Evolutionary conservation across 53 echinoderm and acorn worm genomes (phyloP).

Genomic region (Mesocentrotus franciscanus): DNA sequence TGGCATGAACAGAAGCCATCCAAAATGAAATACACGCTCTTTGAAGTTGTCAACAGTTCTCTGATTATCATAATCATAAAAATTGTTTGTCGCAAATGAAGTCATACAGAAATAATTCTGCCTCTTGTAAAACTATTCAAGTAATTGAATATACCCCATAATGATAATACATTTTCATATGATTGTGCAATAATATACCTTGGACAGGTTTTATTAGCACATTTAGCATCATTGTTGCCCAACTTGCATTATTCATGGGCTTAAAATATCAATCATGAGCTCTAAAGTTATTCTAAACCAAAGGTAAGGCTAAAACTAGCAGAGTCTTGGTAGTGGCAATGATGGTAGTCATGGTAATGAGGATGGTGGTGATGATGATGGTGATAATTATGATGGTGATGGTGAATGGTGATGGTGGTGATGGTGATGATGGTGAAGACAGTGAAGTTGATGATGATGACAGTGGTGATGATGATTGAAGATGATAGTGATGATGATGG

Average conservation of each 20-base stretch:
- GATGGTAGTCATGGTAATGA: neutral
- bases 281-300: neutral
- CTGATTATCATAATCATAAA: neutral
- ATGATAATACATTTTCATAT: neutral
- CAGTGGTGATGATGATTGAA: neutral
- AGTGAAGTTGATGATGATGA: neutral
- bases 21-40: neutral
- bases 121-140: too few relatives aligned
- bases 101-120: neutral
- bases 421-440: neutral
- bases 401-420: neutral
- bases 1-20: neutral
- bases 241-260: neutral
- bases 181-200: slow-evolving; percentile 4
- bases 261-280: neutral
- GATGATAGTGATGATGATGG: neutral
- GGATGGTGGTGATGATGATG: neutral
- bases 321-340: neutral
- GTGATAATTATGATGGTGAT: neutral
- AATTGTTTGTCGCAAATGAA: neutral
- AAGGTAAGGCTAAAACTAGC: neutral
- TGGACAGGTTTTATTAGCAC: neutral
- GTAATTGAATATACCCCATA: too few relatives aligned
- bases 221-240: neutral
- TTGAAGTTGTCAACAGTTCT: neutral